phyloP scores from a whole-genome alignment of 2,888 invertebrate genomes.

The Ochlodes sylvanus region DNA sequence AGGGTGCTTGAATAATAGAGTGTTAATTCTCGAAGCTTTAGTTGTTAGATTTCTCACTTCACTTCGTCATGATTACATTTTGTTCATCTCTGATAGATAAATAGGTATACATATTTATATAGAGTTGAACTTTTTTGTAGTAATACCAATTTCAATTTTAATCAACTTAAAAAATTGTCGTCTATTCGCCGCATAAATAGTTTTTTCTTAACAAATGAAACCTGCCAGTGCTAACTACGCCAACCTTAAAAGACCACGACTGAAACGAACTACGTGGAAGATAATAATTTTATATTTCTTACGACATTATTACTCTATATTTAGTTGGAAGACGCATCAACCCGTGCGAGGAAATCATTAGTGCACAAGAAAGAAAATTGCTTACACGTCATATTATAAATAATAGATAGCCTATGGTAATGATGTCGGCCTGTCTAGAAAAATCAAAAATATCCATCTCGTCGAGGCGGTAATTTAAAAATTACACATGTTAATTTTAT shows the following conservation, averaged over 20 bases:
- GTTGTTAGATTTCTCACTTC: background rate
- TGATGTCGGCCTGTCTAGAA: slow-evolving; percentile 17
- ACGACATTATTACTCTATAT: slow-evolving; percentile 20
- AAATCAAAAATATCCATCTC: slow-evolving; percentile 14
- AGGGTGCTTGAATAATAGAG: slow-evolving; percentile 22
- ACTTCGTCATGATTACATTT: background rate
- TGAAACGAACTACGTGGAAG: background rate
- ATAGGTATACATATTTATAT: too few species aligned
- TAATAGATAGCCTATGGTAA: slow-evolving; percentile 16
- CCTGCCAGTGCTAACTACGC: slow-evolving; percentile 8
- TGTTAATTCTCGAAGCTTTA: slow-evolving; percentile 23
- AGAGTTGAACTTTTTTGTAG: too few species aligned
- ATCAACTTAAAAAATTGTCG: background rate
- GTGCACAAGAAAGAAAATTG: slow-evolving; percentile 20
- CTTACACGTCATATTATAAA: slow-evolving; percentile 21
- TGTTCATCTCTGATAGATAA: too few species aligned
- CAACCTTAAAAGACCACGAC: background rate
- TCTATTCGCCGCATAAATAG: background rate
- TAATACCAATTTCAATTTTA: background rate
- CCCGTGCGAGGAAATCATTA: slow-evolving; percentile 34
- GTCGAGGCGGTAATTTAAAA: slow-evolving; percentile 8
- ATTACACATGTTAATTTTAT: background rate
- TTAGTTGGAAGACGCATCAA: slow-evolving; percentile 28
- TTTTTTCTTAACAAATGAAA: slow-evolving; percentile 4
- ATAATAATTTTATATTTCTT: slow-evolving; percentile 30